A percentile compares a stretch with the other conserved stretches of the same genome.
Conservation (phyloP, 2,113 vertebrate species). For the Naja naja region DNA sequence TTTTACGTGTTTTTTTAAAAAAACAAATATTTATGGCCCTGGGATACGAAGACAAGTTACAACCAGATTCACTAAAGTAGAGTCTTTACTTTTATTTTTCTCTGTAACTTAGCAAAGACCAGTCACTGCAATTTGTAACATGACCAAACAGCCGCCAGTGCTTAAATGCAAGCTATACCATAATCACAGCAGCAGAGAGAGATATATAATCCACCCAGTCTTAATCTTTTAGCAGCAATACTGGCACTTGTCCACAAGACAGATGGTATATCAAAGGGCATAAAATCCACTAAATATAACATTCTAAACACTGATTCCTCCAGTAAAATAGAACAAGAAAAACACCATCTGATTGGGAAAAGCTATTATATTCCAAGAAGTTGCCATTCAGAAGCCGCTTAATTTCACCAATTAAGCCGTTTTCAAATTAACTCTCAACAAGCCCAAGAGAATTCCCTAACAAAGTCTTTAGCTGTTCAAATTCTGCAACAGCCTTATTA, state of each 20-base stretch:
- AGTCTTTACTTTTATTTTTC: not conserved
- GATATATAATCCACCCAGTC: not conserved
- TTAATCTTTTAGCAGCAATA: not conserved
- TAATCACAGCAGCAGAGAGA: not conserved
- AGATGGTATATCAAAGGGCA: conserved; percentile 7
- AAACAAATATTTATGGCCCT: not conserved
- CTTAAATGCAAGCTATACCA: not conserved
- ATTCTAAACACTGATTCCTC: not conserved
- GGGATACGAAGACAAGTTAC: not conserved
- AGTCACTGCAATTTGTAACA: not conserved
- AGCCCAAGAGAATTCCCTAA: not conserved
- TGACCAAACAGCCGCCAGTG: not conserved
- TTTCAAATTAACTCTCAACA: not conserved
- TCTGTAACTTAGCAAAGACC: not conserved
- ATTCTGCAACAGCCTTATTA: not conserved
- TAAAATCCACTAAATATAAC: not conserved
- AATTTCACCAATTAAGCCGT: not conserved
- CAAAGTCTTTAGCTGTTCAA: not conserved
- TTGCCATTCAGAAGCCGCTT: not conserved
- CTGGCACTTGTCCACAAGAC: not conserved
- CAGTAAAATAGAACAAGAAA: not conserved
- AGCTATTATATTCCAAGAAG: not conserved
- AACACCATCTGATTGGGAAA: not conserved
- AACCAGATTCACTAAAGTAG: not conserved
- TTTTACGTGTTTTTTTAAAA: not conserved